Percentiles rank a stretch among this genome's conserved stretches.
These are phyloP conservation scores for Dicyrtomina minuta DNA, from an alignment of 2,888 invertebrate species.

Conservation along the genomic window DNA sequence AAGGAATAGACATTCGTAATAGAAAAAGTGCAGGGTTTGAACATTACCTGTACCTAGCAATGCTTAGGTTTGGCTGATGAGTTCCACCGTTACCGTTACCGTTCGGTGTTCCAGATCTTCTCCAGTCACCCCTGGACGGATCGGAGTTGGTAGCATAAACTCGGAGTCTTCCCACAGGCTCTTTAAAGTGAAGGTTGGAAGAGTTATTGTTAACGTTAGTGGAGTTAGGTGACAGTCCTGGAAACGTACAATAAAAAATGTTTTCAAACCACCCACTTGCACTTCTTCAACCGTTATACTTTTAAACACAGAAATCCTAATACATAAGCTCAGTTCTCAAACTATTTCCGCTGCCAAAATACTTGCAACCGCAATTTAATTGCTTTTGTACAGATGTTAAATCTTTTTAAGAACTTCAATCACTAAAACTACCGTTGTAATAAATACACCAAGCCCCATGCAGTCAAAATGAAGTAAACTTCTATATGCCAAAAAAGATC, in stretches of 20 bases:
- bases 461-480: too few species aligned
- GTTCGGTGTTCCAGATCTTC: slow-evolving; percentile 15
- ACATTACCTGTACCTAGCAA: slow-evolving; percentile 28
- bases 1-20: too few species aligned
- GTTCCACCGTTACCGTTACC: slow-evolving; percentile 28
- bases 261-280: slow-evolving; percentile 8
- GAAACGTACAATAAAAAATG: slow-evolving; percentile 3
- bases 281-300: not conserved
- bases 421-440: too few species aligned
- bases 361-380: too few species aligned
- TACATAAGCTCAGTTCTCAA: not conserved
- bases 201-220: slow-evolving; percentile 38
- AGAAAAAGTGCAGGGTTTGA: slow-evolving; percentile 3
- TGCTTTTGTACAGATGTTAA: too few species aligned
- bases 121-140: slow-evolving; percentile 34
- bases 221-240: slow-evolving; percentile 41
- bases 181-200: slow-evolving; percentile 46
- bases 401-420: too few species aligned
- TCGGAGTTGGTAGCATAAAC: slow-evolving; percentile 51
- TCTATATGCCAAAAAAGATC: too few species aligned
- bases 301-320: not conserved
- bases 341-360: too few species aligned
- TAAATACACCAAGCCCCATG: too few species aligned
- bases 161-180: slow-evolving; percentile 46
- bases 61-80: slow-evolving; percentile 19